Conservation (phyloP, 2,113 vertebrate genomes). For the Coreoperca whiteheadi region DNA sequence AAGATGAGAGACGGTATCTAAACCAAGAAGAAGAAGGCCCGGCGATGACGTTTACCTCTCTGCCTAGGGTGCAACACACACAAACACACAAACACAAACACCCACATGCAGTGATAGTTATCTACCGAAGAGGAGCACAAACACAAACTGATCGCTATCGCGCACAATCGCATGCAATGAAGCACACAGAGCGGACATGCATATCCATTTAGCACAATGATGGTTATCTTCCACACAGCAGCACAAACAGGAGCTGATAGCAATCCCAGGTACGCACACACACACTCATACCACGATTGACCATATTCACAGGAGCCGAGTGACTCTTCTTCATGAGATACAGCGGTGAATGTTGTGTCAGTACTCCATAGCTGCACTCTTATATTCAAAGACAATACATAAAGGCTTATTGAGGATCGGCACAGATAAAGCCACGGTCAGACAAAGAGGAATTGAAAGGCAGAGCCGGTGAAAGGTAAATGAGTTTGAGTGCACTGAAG, state of each 20-base stretch:
- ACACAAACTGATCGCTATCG: conserved; percentile 47
- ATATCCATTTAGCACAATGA: conserved; percentile 28
- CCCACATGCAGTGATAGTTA: conserved; percentile 41
- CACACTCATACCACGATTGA: neutral
- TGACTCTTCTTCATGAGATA: conserved; percentile 33
- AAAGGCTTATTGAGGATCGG: conserved; percentile 49
- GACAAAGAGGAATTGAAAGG: conserved; percentile 68
- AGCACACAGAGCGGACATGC: conserved; percentile 45
- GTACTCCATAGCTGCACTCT: conserved; percentile 34
- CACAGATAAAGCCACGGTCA: conserved; percentile 47
- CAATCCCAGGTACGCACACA: conserved; percentile 7
- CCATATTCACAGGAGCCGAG: conserved; percentile 22
- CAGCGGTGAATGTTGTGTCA: conserved; percentile 40
- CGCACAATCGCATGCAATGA: conserved; percentile 31
- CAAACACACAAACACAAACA: conserved; percentile 3
- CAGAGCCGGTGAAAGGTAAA: conserved; percentile 66
- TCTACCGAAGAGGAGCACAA: conserved; percentile 39
- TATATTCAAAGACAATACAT: conserved; percentile 61
- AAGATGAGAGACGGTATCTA: conserved; percentile 66
- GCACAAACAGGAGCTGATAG: too few relatives aligned
- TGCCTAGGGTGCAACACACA: conserved; percentile 27
- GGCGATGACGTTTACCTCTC: conserved; percentile 62
- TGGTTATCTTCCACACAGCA: conserved; percentile 50
- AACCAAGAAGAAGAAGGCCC: conserved; percentile 18
- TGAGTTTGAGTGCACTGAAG: conserved; percentile 65